Evolutionary conservation across 2,113 vertebrate genomes (phyloP).

Genomic region (Cynopterus brachyotis): DNA sequence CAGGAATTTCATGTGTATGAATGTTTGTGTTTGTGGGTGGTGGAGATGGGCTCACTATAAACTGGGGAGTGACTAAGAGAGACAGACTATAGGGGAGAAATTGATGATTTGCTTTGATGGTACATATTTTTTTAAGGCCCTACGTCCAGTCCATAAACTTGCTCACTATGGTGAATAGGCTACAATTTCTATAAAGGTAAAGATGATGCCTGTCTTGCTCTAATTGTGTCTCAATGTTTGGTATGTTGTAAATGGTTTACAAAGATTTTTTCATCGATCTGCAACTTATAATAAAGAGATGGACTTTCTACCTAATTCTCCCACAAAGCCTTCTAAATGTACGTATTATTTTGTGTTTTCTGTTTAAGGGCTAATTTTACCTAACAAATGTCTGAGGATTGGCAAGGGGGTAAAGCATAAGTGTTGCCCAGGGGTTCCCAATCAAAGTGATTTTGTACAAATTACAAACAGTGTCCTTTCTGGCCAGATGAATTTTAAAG

Average conservation of each 20-base stretch:
- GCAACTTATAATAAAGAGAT: not conserved
- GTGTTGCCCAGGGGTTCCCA: not conserved
- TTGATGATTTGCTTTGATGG: not conserved
- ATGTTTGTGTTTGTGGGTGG: not conserved
- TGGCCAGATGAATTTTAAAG: not conserved
- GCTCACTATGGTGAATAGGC: not conserved
- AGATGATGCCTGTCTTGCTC: not conserved
- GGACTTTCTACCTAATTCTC: not conserved
- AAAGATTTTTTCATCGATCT: not conserved
- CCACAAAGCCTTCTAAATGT: not conserved
- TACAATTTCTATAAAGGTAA: not conserved
- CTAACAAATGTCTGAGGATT: not conserved
- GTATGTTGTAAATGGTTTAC: not conserved
- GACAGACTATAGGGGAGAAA: not conserved
- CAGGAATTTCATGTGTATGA: not conserved
- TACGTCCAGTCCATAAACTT: not conserved
- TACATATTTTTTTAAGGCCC: not conserved
- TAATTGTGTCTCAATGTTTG: not conserved
- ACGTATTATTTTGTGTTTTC: not conserved
- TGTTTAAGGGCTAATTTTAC: not conserved
- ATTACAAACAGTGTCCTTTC: not conserved
- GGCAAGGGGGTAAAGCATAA: not conserved
- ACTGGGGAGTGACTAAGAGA: not conserved
- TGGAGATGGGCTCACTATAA: not conserved
- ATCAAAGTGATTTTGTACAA: not conserved